Evolutionary conservation across 2,888 invertebrate genomes (phyloP).

Genomic region (Agapostemon virescens): DNA sequence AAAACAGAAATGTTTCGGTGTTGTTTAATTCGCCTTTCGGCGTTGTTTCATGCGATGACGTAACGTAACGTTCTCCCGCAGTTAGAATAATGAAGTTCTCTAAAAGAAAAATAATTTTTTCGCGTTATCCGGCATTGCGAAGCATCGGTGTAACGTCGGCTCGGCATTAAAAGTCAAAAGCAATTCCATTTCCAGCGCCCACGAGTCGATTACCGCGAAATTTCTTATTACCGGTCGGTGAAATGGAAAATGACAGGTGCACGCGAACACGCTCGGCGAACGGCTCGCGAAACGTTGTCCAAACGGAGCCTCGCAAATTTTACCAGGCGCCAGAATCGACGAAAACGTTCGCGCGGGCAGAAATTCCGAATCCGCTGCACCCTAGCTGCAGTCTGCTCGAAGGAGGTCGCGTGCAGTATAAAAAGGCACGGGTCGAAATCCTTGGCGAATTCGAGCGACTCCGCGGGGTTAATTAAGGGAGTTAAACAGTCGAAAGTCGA

Average conservation of each 20-base stretch:
- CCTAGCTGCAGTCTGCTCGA: background rate
- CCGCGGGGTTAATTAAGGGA: slow-evolving; percentile 60
- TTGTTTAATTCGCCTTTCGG: too few species aligned
- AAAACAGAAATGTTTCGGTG: too few species aligned
- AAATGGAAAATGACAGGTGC: slow-evolving; percentile 4
- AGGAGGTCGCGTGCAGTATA: slow-evolving; percentile 56
- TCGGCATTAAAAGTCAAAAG: slow-evolving; percentile 27
- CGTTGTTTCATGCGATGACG: too few species aligned
- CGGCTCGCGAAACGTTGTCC: too few species aligned
- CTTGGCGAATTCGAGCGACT: slow-evolving; percentile 36
- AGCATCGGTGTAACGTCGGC: background rate
- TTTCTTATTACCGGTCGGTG: slow-evolving; percentile 31
- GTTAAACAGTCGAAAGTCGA: slow-evolving; percentile 63
- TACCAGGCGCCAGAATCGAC: background rate
- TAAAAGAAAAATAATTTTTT: slow-evolving; percentile 37
- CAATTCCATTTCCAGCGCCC: slow-evolving; percentile 19
- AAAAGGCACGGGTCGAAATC: slow-evolving; percentile 49
- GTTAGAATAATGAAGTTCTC: slow-evolving; percentile 29
- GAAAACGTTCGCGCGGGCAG: background rate
- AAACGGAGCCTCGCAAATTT: too few species aligned
- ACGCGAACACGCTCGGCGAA: too few species aligned
- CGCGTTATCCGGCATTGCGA: slow-evolving; percentile 9
- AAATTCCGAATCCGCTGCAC: background rate
- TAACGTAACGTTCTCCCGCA: too few species aligned
- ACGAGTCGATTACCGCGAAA: slow-evolving; percentile 35